These are phyloP conservation scores for Rallus limicola DNA, from an alignment of 2,113 vertebrate genomes.

Conservation along the genomic window DNA sequence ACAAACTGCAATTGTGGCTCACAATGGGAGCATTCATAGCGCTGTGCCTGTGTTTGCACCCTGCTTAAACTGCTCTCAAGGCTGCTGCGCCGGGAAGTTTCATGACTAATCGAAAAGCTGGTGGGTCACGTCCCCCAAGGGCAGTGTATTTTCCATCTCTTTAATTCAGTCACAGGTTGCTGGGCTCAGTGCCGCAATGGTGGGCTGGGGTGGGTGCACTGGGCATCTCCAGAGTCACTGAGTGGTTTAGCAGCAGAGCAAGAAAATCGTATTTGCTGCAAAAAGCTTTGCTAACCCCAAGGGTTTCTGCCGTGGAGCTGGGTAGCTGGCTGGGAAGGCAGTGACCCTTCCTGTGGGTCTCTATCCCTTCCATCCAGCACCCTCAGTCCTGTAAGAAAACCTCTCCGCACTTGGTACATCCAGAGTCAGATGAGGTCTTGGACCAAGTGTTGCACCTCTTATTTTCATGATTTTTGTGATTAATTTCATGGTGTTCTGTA, in stretches of 20 bases:
- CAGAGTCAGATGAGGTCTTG: neutral
- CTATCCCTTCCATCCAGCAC: neutral
- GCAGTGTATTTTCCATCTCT: neutral
- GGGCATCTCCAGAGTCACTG: neutral
- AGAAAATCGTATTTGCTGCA: neutral
- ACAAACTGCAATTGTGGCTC: neutral
- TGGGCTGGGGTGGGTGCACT: neutral
- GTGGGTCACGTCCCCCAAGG: neutral
- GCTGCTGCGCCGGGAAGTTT: neutral
- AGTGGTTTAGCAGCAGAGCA: neutral
- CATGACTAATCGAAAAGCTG: neutral
- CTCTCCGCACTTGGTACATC: neutral
- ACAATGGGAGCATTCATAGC: neutral
- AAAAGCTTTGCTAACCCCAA: neutral
- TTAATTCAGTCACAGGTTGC: neutral
- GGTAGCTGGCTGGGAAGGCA: neutral
- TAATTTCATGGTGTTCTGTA: neutral
- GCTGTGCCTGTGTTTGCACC: neutral
- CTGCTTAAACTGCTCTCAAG: neutral
- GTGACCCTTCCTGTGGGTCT: neutral
- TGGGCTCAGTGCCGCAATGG: accelerated
- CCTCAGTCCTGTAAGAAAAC: neutral
- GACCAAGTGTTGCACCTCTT: neutral
- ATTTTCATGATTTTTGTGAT: neutral
- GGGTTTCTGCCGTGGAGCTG: neutral